Base-by-base conservation (phyloP, 2,113 vertebrate genomes). In the Pheucticus melanocephalus region DNA sequence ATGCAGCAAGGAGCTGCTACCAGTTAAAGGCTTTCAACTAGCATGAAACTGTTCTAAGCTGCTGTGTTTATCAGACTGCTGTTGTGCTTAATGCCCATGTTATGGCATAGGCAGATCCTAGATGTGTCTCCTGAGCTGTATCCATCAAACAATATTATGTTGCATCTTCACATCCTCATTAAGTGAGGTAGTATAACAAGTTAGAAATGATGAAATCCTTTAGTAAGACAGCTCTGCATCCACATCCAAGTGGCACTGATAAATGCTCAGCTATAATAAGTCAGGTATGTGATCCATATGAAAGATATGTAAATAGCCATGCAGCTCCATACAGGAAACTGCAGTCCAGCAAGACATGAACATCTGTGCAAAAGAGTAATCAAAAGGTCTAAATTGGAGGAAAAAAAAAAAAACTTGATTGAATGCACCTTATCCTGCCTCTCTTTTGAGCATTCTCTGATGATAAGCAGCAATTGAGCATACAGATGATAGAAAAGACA, bases 221-320 rank as follows among this genome's bases (percentile, higher is more conserved):
- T 12, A 44, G 22, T 56, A 87, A 87, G 10, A 27, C 47, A 84
- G 14, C 21, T 70, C 63, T 48, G 64, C 39, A 61, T 75, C 35
- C 37, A 66, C 30, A 56, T 80, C 53, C 40, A 88, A 2, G 0
- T 61, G 35, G 28, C 20, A 66, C 48, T 73, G 53, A 73, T 24
- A 66, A 66, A 61, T 50, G 10, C 35, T 35, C 35, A 66, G n/a
- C 9, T 81, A n/a, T 35, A 82, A 9, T 15, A 63, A 90, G 35
- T n/a, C 31, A 90, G 45, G n/a, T 30, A 71, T 17, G 42, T 0
- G 0, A 73, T 45, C n/a, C 2, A 1, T 28, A 50, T 42, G 42
- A 77, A 95, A 81, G n/a, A 31, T 45, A 56, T 1, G 28, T 27
- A 90, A 92, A 79, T 6, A 91, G 11, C 15, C 47, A 70, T 22